Percentiles rank a stretch among this genome's conserved stretches.
phyloP scores from a whole-genome alignment of 2,888 invertebrate genomes.

The Ormyrus pomaceus region DNA sequence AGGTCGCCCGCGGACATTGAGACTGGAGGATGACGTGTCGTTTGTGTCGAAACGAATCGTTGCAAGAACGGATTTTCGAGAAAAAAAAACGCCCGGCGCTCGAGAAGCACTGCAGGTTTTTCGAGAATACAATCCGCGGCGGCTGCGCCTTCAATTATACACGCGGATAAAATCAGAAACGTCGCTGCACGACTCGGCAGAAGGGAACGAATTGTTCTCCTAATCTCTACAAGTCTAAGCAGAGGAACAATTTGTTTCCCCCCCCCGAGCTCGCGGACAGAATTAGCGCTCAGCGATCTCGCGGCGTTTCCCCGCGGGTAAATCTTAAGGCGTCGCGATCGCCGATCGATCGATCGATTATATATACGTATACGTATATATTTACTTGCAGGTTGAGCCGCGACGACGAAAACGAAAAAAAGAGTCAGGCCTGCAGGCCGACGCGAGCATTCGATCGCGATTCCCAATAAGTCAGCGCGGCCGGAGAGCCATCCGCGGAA shows the following conservation, averaged over 20 bases:
- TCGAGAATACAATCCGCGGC: too few relatives aligned
- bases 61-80: not conserved
- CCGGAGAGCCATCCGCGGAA: conserved; percentile 33
- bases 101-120: too few relatives aligned
- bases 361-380: not conserved
- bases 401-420: not conserved
- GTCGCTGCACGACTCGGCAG: not conserved
- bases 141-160: not conserved
- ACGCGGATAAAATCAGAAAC: not conserved
- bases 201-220: conserved; percentile 32
- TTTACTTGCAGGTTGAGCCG: not conserved
- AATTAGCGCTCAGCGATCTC: not conserved
- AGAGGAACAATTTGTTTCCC: conserved; percentile 35
- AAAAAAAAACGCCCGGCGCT: too few relatives aligned
- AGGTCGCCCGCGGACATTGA: not conserved
- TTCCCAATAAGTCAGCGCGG: conserved; percentile 37
- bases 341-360: conserved; percentile 9
- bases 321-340: not conserved
- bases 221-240: conserved; percentile 37
- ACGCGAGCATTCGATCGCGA: conserved; percentile 10
- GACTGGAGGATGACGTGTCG: not conserved
- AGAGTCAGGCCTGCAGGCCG: not conserved
- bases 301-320: not conserved
- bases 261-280: not conserved
- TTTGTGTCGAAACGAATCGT: conserved; percentile 10